Conservation (phyloP, 2,797 vertebrate genomes). For the Pseudochirops cupreus region DNA sequence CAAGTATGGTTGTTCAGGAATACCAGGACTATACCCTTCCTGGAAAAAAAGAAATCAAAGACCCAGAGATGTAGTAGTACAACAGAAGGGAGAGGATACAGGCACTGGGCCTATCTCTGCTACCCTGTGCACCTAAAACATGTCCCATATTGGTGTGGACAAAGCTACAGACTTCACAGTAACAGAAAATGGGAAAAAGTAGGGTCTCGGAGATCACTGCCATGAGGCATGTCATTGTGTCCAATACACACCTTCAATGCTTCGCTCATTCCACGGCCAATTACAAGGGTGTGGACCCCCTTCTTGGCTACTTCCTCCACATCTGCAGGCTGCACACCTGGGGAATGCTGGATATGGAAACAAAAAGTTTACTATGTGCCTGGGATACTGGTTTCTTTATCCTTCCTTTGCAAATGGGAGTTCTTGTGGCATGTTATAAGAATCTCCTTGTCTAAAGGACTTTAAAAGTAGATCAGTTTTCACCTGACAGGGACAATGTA, state of each 20-base stretch:
- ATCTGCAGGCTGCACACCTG: conserved; percentile 96
- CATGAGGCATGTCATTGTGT: neutral
- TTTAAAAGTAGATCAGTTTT: neutral
- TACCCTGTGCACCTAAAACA: neutral
- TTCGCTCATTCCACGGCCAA: conserved; percentile 96
- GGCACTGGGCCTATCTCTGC: neutral
- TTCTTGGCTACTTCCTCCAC: conserved; percentile 94
- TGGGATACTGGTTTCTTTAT: neutral
- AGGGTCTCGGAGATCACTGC: conserved; percentile 2
- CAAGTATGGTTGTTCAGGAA: conserved; percentile 5
- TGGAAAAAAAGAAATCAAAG: conserved; percentile 11
- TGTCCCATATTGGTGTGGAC: neutral
- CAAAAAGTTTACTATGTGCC: conserved; percentile 52
- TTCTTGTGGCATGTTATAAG: neutral
- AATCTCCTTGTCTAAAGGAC: neutral
- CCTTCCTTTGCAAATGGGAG: conserved; percentile 29
- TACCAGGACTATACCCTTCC: conserved; percentile 22
- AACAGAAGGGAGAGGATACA: neutral
- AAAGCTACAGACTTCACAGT: neutral
- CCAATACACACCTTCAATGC: conserved; percentile 91
- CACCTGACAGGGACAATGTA: neutral
- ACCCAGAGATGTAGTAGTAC: neutral
- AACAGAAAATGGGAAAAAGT: neutral
- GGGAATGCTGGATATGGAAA: conserved; percentile 89
- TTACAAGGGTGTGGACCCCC: conserved; percentile 91